phyloP scores from a whole-genome alignment of 2,113 vertebrate genomes.

The Peromyscus polionotus region DNA sequence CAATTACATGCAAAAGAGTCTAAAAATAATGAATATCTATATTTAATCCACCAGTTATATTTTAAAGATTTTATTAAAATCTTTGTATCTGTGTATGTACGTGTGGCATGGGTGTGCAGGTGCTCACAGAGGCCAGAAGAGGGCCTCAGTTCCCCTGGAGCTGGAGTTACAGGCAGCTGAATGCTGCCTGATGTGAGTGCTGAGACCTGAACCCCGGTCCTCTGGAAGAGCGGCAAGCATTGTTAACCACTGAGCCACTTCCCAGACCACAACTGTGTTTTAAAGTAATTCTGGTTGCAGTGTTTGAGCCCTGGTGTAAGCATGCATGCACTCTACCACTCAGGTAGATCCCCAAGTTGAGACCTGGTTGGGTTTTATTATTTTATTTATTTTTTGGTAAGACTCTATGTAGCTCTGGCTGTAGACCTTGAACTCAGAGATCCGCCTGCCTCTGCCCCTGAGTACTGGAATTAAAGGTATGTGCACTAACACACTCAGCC shows the following conservation, averaged over 20 bases:
- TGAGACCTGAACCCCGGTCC: neutral
- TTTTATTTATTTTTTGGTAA: no score
- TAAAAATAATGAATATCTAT: neutral
- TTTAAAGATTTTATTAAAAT: neutral
- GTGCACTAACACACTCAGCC: neutral
- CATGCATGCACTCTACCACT: neutral
- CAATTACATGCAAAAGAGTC: neutral
- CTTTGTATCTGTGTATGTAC: neutral
- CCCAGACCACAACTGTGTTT: neutral
- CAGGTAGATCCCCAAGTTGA: neutral
- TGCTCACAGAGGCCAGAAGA: neutral
- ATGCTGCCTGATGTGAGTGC: neutral
- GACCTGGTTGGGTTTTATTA: no score
- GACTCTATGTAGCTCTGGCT: neutral
- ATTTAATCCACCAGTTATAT: slow-evolving; percentile 16
- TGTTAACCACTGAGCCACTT: neutral
- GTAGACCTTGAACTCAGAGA: neutral
- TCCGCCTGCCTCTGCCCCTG: neutral
- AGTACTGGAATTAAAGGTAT: neutral
- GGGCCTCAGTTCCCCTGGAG: neutral
- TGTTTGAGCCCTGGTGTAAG: neutral
- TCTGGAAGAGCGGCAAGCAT: neutral
- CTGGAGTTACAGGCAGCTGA: neutral
- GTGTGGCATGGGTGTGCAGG: neutral
- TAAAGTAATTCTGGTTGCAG: neutral